Evolutionary conservation across 2,113 vertebrate species (phyloP).

Genomic region (Chrysemys picta): DNA sequence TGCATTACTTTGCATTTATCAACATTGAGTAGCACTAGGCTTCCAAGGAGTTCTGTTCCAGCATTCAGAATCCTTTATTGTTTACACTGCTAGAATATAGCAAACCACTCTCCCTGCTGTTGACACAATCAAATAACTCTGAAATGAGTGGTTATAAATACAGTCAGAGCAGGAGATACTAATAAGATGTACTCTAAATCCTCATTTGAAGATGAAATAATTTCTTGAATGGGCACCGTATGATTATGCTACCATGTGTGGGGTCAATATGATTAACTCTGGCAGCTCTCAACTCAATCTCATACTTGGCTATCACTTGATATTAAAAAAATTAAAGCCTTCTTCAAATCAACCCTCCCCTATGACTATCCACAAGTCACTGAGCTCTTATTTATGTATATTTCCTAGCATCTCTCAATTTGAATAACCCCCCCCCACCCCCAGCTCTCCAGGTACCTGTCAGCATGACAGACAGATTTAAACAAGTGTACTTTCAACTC

Average conservation of each 20-base stretch:
- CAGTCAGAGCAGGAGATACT: conserved; percentile 28
- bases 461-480: conserved; percentile 23
- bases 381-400: conserved; percentile 11
- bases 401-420: not conserved
- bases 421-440: not conserved
- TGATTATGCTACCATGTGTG: not conserved
- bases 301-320: not conserved
- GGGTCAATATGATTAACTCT: conserved; percentile 22
- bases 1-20: no score
- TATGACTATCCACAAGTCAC: not conserved
- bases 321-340: not conserved
- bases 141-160: conserved; percentile 47
- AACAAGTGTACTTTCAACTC: not conserved
- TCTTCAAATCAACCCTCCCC: not conserved
- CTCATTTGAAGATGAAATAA: conserved; percentile 46
- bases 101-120: conserved; percentile 8
- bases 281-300: not conserved
- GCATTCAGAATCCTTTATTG: not conserved
- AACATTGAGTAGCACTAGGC: not conserved
- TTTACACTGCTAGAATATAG: conserved; percentile 26
- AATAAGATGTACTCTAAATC: conserved; percentile 16
- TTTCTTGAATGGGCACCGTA: conserved; percentile 36
- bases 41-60: conserved; percentile 1
- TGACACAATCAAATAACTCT: conserved; percentile 18
- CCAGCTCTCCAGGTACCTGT: not conserved